Evolutionary conservation across 1,140 invertebrate genomes (phyloP), one percentile per base, ranked within the genome.

Genomic region (Hycleus phaleratus): DNA sequence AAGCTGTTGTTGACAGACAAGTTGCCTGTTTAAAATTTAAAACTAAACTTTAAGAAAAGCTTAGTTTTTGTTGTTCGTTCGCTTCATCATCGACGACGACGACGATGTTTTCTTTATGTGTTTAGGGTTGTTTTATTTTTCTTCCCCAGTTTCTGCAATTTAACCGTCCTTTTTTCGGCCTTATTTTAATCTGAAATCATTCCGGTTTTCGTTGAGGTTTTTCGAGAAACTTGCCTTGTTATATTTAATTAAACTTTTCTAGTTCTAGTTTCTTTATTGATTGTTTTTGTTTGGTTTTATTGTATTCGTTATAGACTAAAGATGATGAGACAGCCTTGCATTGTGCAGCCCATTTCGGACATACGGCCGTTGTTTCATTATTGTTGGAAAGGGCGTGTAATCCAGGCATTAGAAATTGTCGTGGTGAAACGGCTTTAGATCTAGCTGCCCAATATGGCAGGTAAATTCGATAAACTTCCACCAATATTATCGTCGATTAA

Each of bases 271-370:
- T 49, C 39, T 18, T 49, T 32, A 7, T 32, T 32, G 32, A 7
- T 32, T 32, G 4, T 4, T 32, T 32, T 32, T 7, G 32, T 32
- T 42, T 2, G 10, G 4, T 42, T 42, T n/a, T 42, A n/a, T 42
- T 26, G 18, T 53, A 58, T 65, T 63, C 47, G 62, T 81, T 79
- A 39, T 81, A 95, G 89, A 97, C 95, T 49, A 85, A 88, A 68
- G 90, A 93, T 73, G 88, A 91, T 66, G 95, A 98, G 74, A 96
- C 95, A 24, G 88, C 95, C 9, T 77, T 98, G 59, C 91, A 97
- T 70, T 93, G 89, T 72, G 94, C 95, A 1, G 88, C 94, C 49
- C 94, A 98, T 73, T 95, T 95, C 75, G 95, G 95, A 6, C 92
- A 96, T 73, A 88, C 87, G 48, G 83, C 85, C 56, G 92, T 95